Evolutionary conservation across 1,140 invertebrate species (phyloP).

Genomic region (Lithobius niger): DNA sequence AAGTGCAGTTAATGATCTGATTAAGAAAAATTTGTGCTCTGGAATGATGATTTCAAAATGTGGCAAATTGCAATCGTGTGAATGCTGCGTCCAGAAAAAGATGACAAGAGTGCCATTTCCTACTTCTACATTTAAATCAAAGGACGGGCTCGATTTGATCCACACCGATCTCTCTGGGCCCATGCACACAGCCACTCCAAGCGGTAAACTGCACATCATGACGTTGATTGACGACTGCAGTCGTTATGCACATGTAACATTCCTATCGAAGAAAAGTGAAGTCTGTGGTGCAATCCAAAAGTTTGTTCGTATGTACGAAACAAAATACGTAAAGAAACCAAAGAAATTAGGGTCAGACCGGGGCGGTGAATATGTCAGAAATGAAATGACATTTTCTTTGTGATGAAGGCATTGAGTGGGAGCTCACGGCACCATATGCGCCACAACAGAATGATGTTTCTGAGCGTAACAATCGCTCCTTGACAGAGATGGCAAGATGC

Average conservation of each 20-base stretch:
- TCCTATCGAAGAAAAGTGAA: neutral
- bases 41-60: too few species aligned
- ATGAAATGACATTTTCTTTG: slow-evolving; percentile 6
- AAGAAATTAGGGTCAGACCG: neutral
- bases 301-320: neutral
- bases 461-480: slow-evolving; percentile 29
- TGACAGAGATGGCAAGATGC: slow-evolving; percentile 28
- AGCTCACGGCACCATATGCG: slow-evolving; percentile 24
- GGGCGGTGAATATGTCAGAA: neutral
- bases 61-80: too few species aligned
- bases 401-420: slow-evolving; percentile 14
- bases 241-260: neutral
- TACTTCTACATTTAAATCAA: too few species aligned
- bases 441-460: slow-evolving; percentile 34
- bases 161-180: slow-evolving; percentile 28
- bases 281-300: neutral
- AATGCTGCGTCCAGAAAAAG: too few species aligned
- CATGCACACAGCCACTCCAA: slow-evolving; percentile 23
- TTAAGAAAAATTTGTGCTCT: too few species aligned
- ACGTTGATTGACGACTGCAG: slow-evolving; percentile 25
- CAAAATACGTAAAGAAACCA: neutral
- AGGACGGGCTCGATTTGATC: slow-evolving; percentile 19
- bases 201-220: slow-evolving; percentile 26
- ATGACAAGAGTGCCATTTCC: too few species aligned
- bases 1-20: too few species aligned